A percentile compares a stretch with the other conserved stretches of the same genome.
These are phyloP conservation scores for Oceanodroma leucorhoa DNA, from an alignment of 2,797 vertebrate species.

Conservation along the genomic window DNA sequence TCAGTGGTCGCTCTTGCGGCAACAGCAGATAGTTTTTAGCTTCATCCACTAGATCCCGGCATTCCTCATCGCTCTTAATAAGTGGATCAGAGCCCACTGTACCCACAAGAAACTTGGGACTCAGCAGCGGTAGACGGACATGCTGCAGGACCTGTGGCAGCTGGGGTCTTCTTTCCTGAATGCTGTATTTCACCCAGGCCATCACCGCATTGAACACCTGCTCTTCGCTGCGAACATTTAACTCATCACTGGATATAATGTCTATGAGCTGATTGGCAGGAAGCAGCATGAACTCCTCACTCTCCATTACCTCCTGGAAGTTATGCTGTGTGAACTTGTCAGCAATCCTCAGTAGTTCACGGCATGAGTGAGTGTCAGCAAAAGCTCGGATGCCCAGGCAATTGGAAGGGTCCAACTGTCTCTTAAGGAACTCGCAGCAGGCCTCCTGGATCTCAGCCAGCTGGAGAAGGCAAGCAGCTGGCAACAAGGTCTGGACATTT, in stretches of 20 bases:
- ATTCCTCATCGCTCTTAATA: conserved; percentile 98
- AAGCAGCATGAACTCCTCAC: conserved; percentile 98
- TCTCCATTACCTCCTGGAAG: conserved; percentile 99
- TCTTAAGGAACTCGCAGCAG: conserved; percentile 97
- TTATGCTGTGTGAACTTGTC: conserved; percentile 99
- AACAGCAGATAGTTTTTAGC: conserved; percentile 97
- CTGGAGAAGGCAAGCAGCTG: conserved; percentile 95
- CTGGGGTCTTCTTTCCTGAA: conserved; percentile 94
- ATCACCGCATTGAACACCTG: conserved; percentile 98
- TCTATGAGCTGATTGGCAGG: conserved; percentile 98
- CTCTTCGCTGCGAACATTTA: conserved; percentile 97
- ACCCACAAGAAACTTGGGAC: conserved; percentile 97
- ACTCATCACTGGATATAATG: conserved; percentile 98
- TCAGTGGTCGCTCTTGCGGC: conserved; percentile 95
- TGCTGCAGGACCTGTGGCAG: conserved; percentile 97
- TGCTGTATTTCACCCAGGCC: conserved; percentile 99
- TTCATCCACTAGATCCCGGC: conserved; percentile 97
- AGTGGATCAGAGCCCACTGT: conserved; percentile 97
- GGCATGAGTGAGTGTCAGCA: conserved; percentile 96
- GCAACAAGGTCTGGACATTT: conserved; percentile 96
- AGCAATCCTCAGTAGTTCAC: conserved; percentile 94
- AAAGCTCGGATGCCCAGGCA: conserved; percentile 98
- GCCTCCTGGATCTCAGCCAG: conserved; percentile 98
- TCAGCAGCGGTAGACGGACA: conserved; percentile 92
- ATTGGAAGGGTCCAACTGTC: conserved; percentile 97